Base-by-base conservation (phyloP, 2,797 vertebrate genomes). In the Rhinogobio ventralis region DNA sequence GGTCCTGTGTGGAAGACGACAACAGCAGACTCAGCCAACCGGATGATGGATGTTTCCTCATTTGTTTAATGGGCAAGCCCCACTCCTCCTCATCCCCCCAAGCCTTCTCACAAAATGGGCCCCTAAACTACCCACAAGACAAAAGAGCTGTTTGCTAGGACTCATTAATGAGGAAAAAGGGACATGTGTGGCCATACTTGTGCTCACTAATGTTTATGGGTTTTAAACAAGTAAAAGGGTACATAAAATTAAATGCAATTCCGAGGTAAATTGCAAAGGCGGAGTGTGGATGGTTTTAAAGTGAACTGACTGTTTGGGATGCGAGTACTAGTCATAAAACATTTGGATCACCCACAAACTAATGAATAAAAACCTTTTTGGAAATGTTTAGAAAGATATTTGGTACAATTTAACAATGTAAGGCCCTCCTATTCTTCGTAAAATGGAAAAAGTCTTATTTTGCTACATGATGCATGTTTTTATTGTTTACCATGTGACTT, bases 121-220 rank as follows among this genome's bases (percentile, higher is more conserved):
- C 76, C 79, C 69, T 77, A 81, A 39, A 86, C 83, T 90, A 79
- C 91, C 88, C 82, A 33, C 5, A 53, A 87, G 87, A 93, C 91
- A 94, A 93, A 93, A 90, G 92, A 90, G 87, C 86, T 90, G 90
- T 93, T 94, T 92, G 73, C 88, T 72, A 66, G n/a, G 79, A 82
- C 79, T 86, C 81, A 84, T 92, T 91, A 90, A 89, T 90, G 51
- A 87, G 87, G 85, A 74, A 19, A 80, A 84, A 79, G 84, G 89
- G 86, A 82, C 89, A 86, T 90, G 90, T 92, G 92, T 90, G 90
- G 88, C 86, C 86, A 49, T 83, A 81, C 79, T 82, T 71, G 81
- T 69, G 30, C 79, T 74, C 49, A 66, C 53, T 39, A 73, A 88
- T 86, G 69, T 88, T 79, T 45, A 87, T 84, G 89, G 85, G 85